Conservation (phyloP, 2,888 invertebrate species). For the Netelia fuscicornis region DNA sequence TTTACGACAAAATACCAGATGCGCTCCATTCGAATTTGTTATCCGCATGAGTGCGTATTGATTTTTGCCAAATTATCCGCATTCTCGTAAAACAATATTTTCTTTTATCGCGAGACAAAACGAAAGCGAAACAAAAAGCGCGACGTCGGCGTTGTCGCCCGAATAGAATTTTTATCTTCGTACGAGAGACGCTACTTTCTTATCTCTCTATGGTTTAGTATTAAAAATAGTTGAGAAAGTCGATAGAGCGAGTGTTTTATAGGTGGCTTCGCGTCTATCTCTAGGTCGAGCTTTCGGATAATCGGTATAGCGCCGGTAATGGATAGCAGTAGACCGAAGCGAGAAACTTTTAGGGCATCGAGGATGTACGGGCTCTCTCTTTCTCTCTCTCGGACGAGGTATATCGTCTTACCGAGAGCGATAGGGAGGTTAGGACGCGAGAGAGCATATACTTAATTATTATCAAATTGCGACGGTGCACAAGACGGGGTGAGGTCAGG, state of each 20-base stretch:
- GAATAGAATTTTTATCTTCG: too few species aligned
- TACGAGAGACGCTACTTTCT: too few species aligned
- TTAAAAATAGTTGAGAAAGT: too few species aligned
- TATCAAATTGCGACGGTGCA: conserved; percentile 60
- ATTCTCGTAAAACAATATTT: neutral
- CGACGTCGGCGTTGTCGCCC: too few species aligned
- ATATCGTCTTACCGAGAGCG: conserved; percentile 59
- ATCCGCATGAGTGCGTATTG: neutral
- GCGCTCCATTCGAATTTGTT: neutral
- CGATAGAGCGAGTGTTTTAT: too few species aligned
- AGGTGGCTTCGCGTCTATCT: neutral
- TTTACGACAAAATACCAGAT: neutral
- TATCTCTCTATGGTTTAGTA: too few species aligned
- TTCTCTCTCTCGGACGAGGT: neutral
- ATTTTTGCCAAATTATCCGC: neutral
- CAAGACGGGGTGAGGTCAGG: neutral
- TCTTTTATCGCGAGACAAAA: neutral
- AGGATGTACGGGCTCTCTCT: conserved; percentile 26
- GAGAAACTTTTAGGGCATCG: conserved; percentile 63
- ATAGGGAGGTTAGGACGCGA: conserved; percentile 41
- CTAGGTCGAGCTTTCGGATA: conserved; percentile 11
- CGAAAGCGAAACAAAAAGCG: too few species aligned
- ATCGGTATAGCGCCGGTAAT: conserved; percentile 17
- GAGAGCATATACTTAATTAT: conserved; percentile 61
- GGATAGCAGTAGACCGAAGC: neutral